These are phyloP conservation scores for Epistrophe grossulariae DNA, from an alignment of 2,888 invertebrate genomes.

Conservation along the genomic window DNA sequence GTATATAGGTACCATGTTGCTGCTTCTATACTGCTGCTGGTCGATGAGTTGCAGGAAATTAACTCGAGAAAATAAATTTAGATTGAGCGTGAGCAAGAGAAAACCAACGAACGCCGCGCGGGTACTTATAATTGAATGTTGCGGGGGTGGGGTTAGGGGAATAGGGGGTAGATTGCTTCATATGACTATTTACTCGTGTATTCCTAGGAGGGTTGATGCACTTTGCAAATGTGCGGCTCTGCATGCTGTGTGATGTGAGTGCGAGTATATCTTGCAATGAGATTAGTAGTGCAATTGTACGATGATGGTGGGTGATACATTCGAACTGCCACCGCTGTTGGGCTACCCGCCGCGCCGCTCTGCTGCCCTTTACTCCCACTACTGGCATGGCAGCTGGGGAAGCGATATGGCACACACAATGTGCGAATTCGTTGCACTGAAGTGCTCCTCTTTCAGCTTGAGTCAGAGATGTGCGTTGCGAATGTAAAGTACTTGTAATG, in stretches of 20 bases:
- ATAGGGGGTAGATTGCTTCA: slow-evolving; percentile 4
- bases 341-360: too few species aligned
- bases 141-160: slow-evolving; percentile 9
- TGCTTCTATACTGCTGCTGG: not conserved
- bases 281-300: slow-evolving; percentile 72
- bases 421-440: slow-evolving; percentile 64
- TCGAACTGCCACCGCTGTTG: not conserved
- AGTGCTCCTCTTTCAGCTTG: slow-evolving; percentile 32
- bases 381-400: not conserved
- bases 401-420: slow-evolving; percentile 36
- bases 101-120: slow-evolving; percentile 54
- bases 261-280: slow-evolving; percentile 66
- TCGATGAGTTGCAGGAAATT: slow-evolving; percentile 68
- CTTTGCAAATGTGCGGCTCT: slow-evolving; percentile 58
- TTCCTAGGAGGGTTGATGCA: slow-evolving; percentile 63
- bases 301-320: slow-evolving; percentile 22
- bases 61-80: slow-evolving; percentile 74
- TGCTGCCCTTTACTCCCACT: not conserved
- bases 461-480: slow-evolving; percentile 25
- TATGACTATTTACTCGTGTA: slow-evolving; percentile 31
- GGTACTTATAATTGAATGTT: slow-evolving; percentile 68
- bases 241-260: slow-evolving; percentile 30
- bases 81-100: slow-evolving; percentile 70
- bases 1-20: not conserved
- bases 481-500: slow-evolving; percentile 71